These are phyloP conservation scores for Rhyzopertha dominica DNA, from an alignment of 1,140 invertebrate species.

Conservation along the genomic window DNA sequence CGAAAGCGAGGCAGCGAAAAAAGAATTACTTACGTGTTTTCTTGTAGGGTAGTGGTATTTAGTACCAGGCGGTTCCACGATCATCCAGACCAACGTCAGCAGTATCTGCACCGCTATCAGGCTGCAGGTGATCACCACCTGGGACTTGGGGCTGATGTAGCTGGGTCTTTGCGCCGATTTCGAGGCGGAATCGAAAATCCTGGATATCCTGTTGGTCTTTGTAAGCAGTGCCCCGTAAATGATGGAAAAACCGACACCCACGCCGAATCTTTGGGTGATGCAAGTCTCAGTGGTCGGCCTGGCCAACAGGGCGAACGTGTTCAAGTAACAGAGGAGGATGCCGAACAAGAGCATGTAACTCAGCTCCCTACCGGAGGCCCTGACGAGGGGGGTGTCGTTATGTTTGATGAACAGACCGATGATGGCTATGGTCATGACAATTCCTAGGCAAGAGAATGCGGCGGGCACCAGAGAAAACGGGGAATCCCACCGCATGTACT, in stretches of 20 bases:
- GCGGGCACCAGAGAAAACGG: conserved; percentile 64
- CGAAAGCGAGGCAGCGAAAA: too few relatives aligned
- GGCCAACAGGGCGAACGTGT: conserved; percentile 58
- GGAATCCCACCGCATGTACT: conserved; percentile 54
- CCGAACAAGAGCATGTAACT: conserved; percentile 70
- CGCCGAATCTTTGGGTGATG: conserved; percentile 59
- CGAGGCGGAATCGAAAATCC: conserved; percentile 69
- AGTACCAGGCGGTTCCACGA: conserved; percentile 62
- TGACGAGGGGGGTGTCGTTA: conserved; percentile 75
- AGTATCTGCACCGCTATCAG: conserved; percentile 58
- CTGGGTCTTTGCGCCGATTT: conserved; percentile 61
- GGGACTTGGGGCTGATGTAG: conserved; percentile 72
- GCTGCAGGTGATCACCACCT: conserved; percentile 62
- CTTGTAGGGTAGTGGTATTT: conserved; percentile 51
- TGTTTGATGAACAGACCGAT: conserved; percentile 62
- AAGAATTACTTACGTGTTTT: conserved; percentile 34
- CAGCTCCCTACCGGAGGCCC: conserved; percentile 76
- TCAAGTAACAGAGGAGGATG: conserved; percentile 58
- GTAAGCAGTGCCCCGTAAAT: conserved; percentile 73
- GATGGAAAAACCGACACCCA: conserved; percentile 68
- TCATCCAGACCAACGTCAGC: conserved; percentile 50
- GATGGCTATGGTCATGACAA: conserved; percentile 59
- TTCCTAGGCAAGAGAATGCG: conserved; percentile 61
- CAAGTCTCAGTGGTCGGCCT: conserved; percentile 60
- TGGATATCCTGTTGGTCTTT: conserved; percentile 72